Percentiles rank a stretch among this genome's conserved stretches.
These are phyloP conservation scores for Sturnus vulgaris DNA, from an alignment of 2,113 vertebrate species.

Conservation along the genomic window DNA sequence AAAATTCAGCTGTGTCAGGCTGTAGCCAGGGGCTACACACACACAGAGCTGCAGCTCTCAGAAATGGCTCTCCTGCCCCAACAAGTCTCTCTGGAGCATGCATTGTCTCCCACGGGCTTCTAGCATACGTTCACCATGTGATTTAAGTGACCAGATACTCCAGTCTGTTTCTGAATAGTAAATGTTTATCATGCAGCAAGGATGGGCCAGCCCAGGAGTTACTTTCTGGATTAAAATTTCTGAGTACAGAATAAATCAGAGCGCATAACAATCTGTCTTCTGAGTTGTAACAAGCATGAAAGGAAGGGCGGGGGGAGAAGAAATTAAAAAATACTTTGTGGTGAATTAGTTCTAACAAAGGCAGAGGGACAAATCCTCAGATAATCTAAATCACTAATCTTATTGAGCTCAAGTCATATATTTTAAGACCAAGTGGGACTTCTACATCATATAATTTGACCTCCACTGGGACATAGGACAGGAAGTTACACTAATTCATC, in stretches of 20 bases:
- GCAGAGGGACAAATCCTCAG: background rate
- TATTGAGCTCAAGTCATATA: background rate
- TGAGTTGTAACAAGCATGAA: background rate
- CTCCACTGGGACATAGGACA: background rate
- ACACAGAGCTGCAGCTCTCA: background rate
- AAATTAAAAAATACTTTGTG: background rate
- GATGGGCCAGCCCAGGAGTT: background rate
- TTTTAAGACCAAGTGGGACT: background rate
- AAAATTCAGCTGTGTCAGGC: background rate
- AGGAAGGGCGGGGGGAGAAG: background rate
- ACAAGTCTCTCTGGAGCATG: background rate
- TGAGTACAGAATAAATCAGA: background rate
- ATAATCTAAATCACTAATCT: background rate
- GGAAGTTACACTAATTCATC: background rate
- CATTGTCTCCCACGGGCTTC: rapidly evolving
- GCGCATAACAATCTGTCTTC: background rate
- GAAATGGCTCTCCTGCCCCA: background rate
- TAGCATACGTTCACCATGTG: background rate
- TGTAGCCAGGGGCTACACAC: background rate
- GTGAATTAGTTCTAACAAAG: background rate
- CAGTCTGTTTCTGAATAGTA: background rate
- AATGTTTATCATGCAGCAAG: background rate
- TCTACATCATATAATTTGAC: background rate
- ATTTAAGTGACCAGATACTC: background rate
- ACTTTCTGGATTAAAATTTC: background rate